Base-by-base conservation (phyloP, 2,888 invertebrate species). In the Buathra laborator region DNA sequence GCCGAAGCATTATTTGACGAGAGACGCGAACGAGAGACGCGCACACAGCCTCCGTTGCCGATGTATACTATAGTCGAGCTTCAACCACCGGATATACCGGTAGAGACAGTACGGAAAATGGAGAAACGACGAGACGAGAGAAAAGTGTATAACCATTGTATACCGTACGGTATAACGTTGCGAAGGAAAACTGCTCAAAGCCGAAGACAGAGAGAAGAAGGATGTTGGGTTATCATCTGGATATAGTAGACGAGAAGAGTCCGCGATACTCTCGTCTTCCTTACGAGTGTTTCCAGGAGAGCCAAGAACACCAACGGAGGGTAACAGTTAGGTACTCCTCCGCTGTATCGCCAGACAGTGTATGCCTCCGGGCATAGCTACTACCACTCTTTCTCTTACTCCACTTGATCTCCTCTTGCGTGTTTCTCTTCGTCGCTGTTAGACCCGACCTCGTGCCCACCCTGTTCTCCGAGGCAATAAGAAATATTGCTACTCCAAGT, bases 401-500 rank as follows among this genome's bases (percentile, higher is more conserved):
- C 44, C 77, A 48, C 68, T 66, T 82, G 75, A 51, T 78, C 62
- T 76, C 72, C 75, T 74, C 67, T 59, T 67, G 48, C 59, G 59
- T 70, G 53, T 79, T 75, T 70, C 70, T 48, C 71, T 70, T 71
- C 70, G 51, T 66, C 70, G 71, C 75, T 59, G 48, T 66, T 75
- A 79, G 70, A 82, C 86, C 79, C 84, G 85, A 83, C 86, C 84
- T 83, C 82, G 84, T 72, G 81, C 86, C 83, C 83, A 84, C 84
- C 78, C 81, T 85, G 86, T 37, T 7, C 86, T 88, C 76, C 85
- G 83, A 79, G 88, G 87, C 90, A 88, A 88, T 89, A 89, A 91
- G 89, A 91, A 90, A 90, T 92, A 91, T 92, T 92, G 91, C 90
- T 91, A 90, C 89, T 90, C 87, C 89, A 88, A 86, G 86, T 88